A percentile compares a stretch with the other conserved stretches of the same genome.
Evolutionary conservation across 1,140 invertebrate genomes (phyloP).

Genomic region (Drusus annulatus): DNA sequence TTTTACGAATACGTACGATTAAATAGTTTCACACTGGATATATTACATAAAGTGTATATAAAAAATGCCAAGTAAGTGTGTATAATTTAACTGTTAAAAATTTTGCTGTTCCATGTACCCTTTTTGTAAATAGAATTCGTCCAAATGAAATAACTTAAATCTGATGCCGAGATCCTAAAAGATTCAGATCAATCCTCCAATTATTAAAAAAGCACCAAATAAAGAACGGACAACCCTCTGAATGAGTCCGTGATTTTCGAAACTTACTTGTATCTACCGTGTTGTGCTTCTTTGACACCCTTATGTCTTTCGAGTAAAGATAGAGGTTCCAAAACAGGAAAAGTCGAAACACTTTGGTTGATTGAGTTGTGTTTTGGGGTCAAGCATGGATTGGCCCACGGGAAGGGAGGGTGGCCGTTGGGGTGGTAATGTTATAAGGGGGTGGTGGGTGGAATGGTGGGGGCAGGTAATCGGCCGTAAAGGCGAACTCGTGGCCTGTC

Average conservation of each 20-base stretch:
- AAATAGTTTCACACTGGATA: too few species aligned
- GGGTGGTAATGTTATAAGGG: too few species aligned
- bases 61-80: too few species aligned
- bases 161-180: too few species aligned
- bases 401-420: background rate
- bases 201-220: slow-evolving; percentile 18
- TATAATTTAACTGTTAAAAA: too few species aligned
- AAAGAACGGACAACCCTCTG: slow-evolving; percentile 25
- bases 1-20: too few species aligned
- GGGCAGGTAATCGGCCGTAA: slow-evolving; percentile 58
- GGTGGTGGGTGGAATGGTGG: background rate
- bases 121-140: too few species aligned
- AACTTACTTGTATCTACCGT: background rate
- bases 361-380: slow-evolving; percentile 59
- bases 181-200: too few species aligned
- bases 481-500: slow-evolving; percentile 58
- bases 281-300: background rate
- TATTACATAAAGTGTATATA: too few species aligned
- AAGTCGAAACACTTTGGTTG: slow-evolving; percentile 59
- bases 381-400: slow-evolving; percentile 48
- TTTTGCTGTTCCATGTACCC: too few species aligned
- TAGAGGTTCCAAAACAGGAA: slow-evolving; percentile 39
- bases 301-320: background rate
- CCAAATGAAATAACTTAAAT: too few species aligned
- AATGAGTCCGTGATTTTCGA: background rate